Conservation (phyloP, 2,888 invertebrate species). For the Tanytarsus gracilentus region DNA sequence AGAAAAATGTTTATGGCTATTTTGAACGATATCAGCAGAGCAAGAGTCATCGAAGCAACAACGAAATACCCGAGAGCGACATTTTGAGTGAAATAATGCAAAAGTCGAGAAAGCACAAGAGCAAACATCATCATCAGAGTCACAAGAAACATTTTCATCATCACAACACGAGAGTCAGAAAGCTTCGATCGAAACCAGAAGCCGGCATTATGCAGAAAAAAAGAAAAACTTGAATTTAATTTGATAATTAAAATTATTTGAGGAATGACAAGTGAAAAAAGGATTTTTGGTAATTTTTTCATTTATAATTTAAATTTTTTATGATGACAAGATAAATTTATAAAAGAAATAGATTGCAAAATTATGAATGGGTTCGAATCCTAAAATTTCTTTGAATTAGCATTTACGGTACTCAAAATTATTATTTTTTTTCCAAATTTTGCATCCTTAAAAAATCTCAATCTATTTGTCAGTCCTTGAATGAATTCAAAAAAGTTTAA, state of each 20-base stretch:
- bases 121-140: neutral
- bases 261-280: neutral
- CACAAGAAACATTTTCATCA: neutral
- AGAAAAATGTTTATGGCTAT: conserved; percentile 1
- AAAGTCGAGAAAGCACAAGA: neutral
- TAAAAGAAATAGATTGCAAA: neutral
- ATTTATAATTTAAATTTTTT: too few species aligned
- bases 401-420: neutral
- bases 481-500: too few species aligned
- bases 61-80: conserved; percentile 8
- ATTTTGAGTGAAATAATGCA: neutral
- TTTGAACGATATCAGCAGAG: neutral
- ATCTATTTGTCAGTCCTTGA: too few species aligned
- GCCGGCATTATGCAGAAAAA: conserved; percentile 18
- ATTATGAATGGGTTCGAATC: neutral
- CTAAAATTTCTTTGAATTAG: neutral
- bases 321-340: too few species aligned
- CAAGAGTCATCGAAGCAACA: neutral
- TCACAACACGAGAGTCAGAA: neutral
- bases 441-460: too few species aligned
- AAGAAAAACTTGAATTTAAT: neutral
- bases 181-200: conserved; percentile 7
- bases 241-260: neutral
- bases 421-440: too few species aligned
- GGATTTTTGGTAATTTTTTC: too few species aligned